phyloP scores from a whole-genome alignment of 2,113 vertebrate species.

The Isichthys henryi region DNA sequence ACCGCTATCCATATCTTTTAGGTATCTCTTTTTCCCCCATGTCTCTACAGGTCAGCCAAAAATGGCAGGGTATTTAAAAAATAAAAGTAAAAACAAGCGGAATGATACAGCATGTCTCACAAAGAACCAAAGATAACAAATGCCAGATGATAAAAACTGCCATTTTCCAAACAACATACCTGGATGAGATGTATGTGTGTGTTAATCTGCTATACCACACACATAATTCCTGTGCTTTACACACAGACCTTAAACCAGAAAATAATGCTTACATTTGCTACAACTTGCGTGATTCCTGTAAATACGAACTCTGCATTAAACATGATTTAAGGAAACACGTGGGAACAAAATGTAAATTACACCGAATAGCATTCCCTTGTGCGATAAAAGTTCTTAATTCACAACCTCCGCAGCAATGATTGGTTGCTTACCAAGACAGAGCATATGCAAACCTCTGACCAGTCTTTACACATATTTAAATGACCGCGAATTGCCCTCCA shows the following conservation, averaged over 20 bases:
- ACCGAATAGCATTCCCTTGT: not conserved
- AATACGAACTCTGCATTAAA: not conserved
- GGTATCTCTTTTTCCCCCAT: not conserved
- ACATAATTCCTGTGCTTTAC: not conserved
- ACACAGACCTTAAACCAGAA: not conserved
- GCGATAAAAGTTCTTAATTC: not conserved
- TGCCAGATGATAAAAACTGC: not conserved
- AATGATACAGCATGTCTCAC: not conserved
- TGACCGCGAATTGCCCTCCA: not conserved
- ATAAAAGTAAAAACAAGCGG: not conserved
- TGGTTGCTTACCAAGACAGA: slow-evolving; percentile 4
- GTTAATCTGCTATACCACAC: not conserved
- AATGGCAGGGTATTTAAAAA: not conserved
- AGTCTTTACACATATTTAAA: slow-evolving; percentile 11
- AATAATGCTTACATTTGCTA: not conserved
- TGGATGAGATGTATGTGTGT: not conserved
- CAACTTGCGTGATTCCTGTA: not conserved
- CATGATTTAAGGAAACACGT: not conserved
- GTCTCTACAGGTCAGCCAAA: not conserved
- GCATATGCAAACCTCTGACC: not conserved
- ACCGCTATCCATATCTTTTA: not conserved
- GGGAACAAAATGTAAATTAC: not conserved
- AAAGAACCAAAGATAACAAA: not conserved
- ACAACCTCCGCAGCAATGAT: not conserved
- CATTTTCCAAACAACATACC: not conserved